Percentiles rank a stretch among this genome's conserved stretches.
phyloP scores from a whole-genome alignment of 1,140 invertebrate genomes.

The Trichonephila clavata region DNA sequence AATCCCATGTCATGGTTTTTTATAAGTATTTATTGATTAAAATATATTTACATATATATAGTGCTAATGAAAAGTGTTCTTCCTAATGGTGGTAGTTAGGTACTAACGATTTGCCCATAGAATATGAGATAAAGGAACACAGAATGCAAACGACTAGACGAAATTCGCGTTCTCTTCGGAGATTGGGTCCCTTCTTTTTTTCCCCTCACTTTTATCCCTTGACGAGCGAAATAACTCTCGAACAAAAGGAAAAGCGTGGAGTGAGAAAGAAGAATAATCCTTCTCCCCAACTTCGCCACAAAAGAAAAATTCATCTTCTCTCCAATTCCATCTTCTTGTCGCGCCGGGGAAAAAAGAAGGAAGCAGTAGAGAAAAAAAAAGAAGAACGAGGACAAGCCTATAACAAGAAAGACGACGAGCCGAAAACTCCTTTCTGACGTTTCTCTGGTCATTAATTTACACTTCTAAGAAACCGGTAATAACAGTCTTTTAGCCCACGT shows the following conservation, averaged over 20 bases:
- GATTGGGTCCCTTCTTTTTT: neutral
- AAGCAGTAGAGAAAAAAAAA: neutral
- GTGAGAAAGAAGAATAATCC: neutral
- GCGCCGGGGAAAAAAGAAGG: neutral
- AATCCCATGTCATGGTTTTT: too few species aligned
- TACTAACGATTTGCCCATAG: neutral
- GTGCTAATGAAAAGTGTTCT: too few species aligned
- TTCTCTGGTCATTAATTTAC: slow-evolving; percentile 39
- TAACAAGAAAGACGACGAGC: slow-evolving; percentile 15
- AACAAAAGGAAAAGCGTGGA: neutral
- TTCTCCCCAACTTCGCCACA: slow-evolving; percentile 5
- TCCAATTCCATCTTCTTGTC: slow-evolving; percentile 30
- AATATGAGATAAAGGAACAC: neutral
- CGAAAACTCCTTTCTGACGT: slow-evolving; percentile 19
- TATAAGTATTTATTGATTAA: too few species aligned
- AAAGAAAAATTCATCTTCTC: slow-evolving; percentile 23
- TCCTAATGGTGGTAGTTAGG: too few species aligned
- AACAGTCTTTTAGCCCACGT: slow-evolving; percentile 28
- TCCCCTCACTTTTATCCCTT: neutral
- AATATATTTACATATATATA: too few species aligned
- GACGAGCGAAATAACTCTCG: neutral
- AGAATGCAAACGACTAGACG: neutral
- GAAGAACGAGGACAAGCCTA: slow-evolving; percentile 15
- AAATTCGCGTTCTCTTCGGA: neutral
- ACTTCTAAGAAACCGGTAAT: slow-evolving; percentile 47